phyloP scores from a whole-genome alignment of 2,797 vertebrate species.

The Sebastes paucispinis region DNA sequence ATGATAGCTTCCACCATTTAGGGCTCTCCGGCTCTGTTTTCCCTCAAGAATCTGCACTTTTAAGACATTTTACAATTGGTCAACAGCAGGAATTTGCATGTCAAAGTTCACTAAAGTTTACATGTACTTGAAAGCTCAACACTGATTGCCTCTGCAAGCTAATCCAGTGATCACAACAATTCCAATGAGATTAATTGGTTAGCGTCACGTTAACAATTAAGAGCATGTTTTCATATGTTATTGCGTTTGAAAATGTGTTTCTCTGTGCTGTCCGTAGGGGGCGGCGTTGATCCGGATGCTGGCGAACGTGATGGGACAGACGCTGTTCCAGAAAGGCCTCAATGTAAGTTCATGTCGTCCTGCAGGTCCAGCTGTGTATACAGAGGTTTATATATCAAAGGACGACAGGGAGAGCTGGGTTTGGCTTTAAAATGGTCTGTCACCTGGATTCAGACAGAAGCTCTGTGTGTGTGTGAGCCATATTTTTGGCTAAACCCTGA shows the following conservation, averaged over 20 bases:
- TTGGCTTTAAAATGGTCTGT: conserved; percentile 28
- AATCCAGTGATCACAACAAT: not conserved
- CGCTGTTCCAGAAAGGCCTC: conserved; percentile 93
- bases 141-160: too few species aligned
- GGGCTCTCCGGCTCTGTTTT: not conserved
- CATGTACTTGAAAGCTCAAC: not conserved
- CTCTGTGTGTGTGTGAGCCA: not conserved
- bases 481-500: conserved; percentile 15
- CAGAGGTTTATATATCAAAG: conserved; percentile 13
- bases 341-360: conserved; percentile 86
- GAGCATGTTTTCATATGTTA: too few species aligned
- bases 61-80: not conserved
- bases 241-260: conserved; percentile 18
- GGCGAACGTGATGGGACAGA: conserved; percentile 96
- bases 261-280: conserved; percentile 81
- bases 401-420: not conserved
- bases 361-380: conserved; percentile 10
- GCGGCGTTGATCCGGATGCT: conserved; percentile 98
- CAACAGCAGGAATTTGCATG: too few species aligned
- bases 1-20: not conserved
- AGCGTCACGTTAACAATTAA: not conserved
- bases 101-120: not conserved
- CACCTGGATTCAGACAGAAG: not conserved
- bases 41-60: not conserved
- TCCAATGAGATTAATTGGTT: not conserved